Conservation (phyloP, 2,113 vertebrate species). For the Pangasianodon hypophthalmus region DNA sequence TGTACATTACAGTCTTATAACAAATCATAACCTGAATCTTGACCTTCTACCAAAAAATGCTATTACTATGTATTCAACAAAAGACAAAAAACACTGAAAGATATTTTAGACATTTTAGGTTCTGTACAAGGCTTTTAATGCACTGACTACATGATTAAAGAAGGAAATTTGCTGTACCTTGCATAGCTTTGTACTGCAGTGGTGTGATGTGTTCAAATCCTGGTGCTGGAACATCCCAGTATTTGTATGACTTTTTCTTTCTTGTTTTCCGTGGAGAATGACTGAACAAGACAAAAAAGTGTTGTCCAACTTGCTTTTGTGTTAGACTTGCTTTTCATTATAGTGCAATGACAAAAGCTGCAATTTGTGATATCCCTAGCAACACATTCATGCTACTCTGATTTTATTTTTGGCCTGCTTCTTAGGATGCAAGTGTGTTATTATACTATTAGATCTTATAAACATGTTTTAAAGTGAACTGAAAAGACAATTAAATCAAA, state of each 20-base stretch:
- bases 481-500: neutral
- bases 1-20: neutral
- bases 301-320: neutral
- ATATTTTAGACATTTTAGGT: neutral
- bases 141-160: neutral
- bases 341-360: too few species aligned
- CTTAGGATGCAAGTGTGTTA: neutral
- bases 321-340: too few species aligned
- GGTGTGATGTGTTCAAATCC: constrained; percentile 79
- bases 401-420: neutral
- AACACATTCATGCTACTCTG: neutral
- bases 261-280: constrained; percentile 68
- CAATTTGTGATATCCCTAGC: neutral
- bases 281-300: constrained; percentile 46
- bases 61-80: neutral
- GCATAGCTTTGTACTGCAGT: constrained; percentile 79
- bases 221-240: constrained; percentile 75
- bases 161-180: constrained; percentile 64
- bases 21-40: neutral
- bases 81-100: neutral
- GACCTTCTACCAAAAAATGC: neutral
- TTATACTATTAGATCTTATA: neutral
- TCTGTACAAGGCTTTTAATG: neutral
- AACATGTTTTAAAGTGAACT: neutral
- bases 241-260: constrained; percentile 72